A percentile compares a stretch with the other conserved stretches of the same genome.
Conservation (phyloP, 1,140 invertebrate genomes). For the Drosophila pachea region DNA sequence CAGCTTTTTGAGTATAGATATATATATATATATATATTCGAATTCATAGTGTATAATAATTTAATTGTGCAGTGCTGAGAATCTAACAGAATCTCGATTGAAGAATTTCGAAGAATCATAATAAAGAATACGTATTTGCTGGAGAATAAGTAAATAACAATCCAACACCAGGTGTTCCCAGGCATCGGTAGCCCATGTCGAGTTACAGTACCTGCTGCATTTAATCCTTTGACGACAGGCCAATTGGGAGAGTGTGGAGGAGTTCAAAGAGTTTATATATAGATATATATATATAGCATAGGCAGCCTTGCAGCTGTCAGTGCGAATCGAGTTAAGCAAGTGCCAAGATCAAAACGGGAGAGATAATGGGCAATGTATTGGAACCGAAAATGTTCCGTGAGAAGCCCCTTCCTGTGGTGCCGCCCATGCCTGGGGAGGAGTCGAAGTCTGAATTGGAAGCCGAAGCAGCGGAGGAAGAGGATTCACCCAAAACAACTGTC, state of each 20-base stretch:
- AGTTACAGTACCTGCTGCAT: constrained; percentile 1
- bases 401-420: constrained; percentile 22
- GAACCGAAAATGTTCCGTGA: constrained; percentile 40
- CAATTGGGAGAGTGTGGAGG: too few relatives aligned
- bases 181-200: not conserved
- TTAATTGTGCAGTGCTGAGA: too few relatives aligned
- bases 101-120: too few relatives aligned
- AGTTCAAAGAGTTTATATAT: too few relatives aligned
- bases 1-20: not conserved
- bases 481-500: constrained; percentile 25
- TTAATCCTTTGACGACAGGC: not conserved
- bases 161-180: constrained; percentile 27
- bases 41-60: not conserved
- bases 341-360: not conserved
- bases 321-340: constrained; percentile 31
- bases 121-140: not conserved
- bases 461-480: not conserved
- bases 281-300: constrained; percentile 40
- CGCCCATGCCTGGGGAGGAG: not conserved
- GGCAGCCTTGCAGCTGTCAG: constrained; percentile 46
- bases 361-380: constrained; percentile 51
- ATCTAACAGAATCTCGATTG: not conserved
- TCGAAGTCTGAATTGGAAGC: not conserved
- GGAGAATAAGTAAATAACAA: constrained; percentile 2
- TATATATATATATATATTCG: not conserved